A percentile compares a stretch with the other conserved stretches of the same genome.
Evolutionary conservation across 2,797 vertebrate species (phyloP).

Genomic region (Perodicticus potto): DNA sequence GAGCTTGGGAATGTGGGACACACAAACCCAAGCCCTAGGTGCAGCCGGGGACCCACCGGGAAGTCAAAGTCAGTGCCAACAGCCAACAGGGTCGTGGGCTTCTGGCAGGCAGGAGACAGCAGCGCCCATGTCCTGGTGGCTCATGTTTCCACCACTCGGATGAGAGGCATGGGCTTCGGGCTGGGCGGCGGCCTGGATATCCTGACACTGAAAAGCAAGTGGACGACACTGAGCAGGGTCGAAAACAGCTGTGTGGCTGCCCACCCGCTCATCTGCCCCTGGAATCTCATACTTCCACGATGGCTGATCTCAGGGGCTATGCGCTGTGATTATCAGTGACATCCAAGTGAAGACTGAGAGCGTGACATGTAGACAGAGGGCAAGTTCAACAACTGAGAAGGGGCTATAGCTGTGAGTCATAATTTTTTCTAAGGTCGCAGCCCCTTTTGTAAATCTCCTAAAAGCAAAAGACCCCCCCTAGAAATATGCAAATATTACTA

Average conservation of each 20-base stretch:
- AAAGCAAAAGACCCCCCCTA: not conserved
- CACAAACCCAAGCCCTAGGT: not conserved
- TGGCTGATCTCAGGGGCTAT: not conserved
- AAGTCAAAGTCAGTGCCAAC: constrained; percentile 53
- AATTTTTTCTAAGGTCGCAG: not conserved
- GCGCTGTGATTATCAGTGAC: not conserved
- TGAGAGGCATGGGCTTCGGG: constrained; percentile 94
- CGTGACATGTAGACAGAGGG: not conserved
- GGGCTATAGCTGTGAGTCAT: not conserved
- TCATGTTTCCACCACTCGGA: constrained; percentile 96
- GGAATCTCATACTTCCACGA: not conserved
- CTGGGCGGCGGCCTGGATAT: constrained; percentile 89
- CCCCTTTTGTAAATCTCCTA: not conserved
- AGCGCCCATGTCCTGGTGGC: not conserved
- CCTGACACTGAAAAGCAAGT: constrained; percentile 88
- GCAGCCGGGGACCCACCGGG: constrained; percentile 56
- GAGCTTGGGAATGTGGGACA: not conserved
- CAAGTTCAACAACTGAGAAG: not conserved
- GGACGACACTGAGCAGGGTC: not conserved
- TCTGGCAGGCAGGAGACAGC: constrained; percentile 32
- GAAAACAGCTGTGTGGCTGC: not conserved
- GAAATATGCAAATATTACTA: not conserved
- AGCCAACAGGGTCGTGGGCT: constrained; percentile 51
- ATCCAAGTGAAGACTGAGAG: not conserved
- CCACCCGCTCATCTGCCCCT: accelerated